Base-by-base conservation (phyloP, 2,113 vertebrate species). In the Pongo pygmaeus region DNA sequence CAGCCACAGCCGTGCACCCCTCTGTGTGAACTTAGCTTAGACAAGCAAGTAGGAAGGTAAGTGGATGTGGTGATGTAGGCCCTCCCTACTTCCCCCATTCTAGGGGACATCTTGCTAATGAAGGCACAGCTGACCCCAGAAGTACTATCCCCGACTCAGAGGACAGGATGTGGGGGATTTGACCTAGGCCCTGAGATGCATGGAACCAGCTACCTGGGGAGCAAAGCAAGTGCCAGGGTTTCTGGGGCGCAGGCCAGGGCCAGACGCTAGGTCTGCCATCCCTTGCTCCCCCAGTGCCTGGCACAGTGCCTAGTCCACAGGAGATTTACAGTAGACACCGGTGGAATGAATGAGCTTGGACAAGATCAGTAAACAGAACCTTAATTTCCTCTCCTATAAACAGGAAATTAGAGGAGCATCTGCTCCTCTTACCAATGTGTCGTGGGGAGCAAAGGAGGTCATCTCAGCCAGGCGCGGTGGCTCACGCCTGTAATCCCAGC, bases 21-120 rank as follows among this genome's bases (percentile, higher is more conserved):
- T 61, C n/a, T 10, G 1, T 57, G 72, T 69, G 32, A 85, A 81
- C 25, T 50, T 40, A 8, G 35, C 43, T 69, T 61, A 27, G 38
- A 95, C 84, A 89, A 46, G 50, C 72, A 81, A 67, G n/a, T 30
- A 40, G n/a, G 61, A 61, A 74, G 61, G 32, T 23, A 61, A 52
- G 79, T 30, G 30, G 57, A 43, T 57, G 27, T 38, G 22, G 27
- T 70, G 46, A 64, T 23, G 35, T 23, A 22, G 84, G 23, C 38
- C 6, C 35, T 69, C 69, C 69, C 74, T 57, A 13, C 61, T 61
- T 20, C 32, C 38, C 25, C 27, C 23, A 7, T 69, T 85, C 83
- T 72, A 25, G 57, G 40, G 43, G 12, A 74, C 35, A 43, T 72
- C 50, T 69, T 83, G 50, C 43, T 59, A 8, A 35, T 20, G 3